phyloP scores from a whole-genome alignment of 1,140 invertebrate species.

The Belonocnema kinseyi region DNA sequence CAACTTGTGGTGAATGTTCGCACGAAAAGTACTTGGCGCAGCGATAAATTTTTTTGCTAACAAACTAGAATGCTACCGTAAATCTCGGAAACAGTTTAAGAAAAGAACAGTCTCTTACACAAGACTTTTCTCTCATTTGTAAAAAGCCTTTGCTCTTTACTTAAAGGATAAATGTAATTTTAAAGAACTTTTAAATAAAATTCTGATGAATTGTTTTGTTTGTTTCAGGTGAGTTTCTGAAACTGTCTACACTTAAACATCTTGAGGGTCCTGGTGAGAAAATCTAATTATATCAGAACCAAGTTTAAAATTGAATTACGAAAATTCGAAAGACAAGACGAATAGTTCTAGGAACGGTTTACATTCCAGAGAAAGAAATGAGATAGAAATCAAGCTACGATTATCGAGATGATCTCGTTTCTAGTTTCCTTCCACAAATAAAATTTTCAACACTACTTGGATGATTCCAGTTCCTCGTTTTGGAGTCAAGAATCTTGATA shows the following conservation, averaged over 20 bases:
- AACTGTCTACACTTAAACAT: not conserved
- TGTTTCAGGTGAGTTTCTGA: constrained; percentile 13
- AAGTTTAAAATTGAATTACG: no score
- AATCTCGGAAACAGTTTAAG: not conserved
- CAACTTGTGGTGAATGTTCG: constrained; percentile 2
- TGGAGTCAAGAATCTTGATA: constrained; percentile 52
- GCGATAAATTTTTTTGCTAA: constrained; percentile 9
- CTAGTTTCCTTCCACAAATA: not conserved
- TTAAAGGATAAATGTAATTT: no score
- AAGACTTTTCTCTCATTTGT: no score
- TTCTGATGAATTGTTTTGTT: not conserved
- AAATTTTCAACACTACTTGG: not conserved
- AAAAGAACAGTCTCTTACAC: no score
- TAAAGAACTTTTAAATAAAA: no score
- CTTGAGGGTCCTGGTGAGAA: not conserved
- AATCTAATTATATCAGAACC: not conserved
- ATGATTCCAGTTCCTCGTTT: constrained; percentile 36
- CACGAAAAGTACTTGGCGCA: constrained; percentile 2
- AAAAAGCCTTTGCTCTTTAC: no score
- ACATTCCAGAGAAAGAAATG: no score
- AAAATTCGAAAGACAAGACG: no score
- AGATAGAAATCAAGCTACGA: not conserved
- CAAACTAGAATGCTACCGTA: not conserved
- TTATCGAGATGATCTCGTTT: constrained; percentile 7
- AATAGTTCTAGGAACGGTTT: no score